phyloP scores from a whole-genome alignment of 1,140 invertebrate species.

The Kradibia gibbosae region DNA sequence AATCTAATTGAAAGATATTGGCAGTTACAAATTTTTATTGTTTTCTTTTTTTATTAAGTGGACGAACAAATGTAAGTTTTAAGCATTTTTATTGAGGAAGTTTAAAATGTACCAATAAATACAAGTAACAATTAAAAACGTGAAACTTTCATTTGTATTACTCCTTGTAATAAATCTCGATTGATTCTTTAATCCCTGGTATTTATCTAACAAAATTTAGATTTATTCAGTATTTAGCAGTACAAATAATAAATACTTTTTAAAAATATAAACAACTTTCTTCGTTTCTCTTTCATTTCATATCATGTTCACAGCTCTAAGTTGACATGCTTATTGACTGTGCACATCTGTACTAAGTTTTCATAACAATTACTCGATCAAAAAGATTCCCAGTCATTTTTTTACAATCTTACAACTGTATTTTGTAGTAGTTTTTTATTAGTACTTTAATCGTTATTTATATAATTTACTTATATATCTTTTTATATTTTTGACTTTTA shows the following conservation, averaged over 20 bases:
- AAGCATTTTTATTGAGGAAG: conserved; percentile 50
- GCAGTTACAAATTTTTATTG: background rate
- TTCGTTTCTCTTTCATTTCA: background rate
- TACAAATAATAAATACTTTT: conserved; percentile 47
- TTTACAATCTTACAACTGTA: background rate
- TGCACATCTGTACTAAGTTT: conserved; percentile 42
- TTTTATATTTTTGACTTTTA: background rate
- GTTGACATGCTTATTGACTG: conserved; percentile 31
- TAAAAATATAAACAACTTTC: conserved; percentile 64
- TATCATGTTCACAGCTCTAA: conserved; percentile 24
- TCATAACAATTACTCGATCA: conserved; percentile 21
- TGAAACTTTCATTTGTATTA: conserved; percentile 39
- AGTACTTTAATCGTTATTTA: conserved; percentile 25
- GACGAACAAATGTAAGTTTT: conserved; percentile 44
- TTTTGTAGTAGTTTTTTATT: background rate
- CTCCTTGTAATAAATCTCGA: conserved; percentile 1
- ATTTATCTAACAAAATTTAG: conserved; percentile 9
- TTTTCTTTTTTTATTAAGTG: conserved; percentile 43
- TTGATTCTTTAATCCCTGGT: background rate
- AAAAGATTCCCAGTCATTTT: conserved; percentile 3
- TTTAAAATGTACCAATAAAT: conserved; percentile 45
- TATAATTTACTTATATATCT: conserved; percentile 1
- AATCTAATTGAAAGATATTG: conserved; percentile 15
- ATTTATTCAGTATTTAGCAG: background rate
- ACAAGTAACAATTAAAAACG: conserved; percentile 47